Conservation (phyloP, 1,140 invertebrate genomes). For the Drosophila neocordata region DNA sequence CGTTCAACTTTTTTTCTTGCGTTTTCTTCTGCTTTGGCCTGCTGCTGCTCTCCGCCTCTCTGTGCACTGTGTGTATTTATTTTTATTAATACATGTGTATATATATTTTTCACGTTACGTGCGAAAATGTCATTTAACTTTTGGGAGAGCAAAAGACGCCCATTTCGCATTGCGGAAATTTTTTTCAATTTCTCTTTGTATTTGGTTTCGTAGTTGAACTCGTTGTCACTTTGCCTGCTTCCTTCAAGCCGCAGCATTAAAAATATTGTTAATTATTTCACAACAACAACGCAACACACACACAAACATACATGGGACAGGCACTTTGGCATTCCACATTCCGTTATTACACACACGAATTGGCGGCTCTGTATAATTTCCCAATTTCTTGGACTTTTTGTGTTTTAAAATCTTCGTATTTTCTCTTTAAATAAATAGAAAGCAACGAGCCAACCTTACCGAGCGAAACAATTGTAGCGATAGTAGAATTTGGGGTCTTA, state of each 20-base stretch:
- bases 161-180: slow-evolving; percentile 28
- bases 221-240: neutral
- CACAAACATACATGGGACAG: neutral
- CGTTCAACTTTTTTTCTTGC: slow-evolving; percentile 8
- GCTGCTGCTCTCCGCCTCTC: slow-evolving; percentile 34
- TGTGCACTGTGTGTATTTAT: slow-evolving; percentile 58
- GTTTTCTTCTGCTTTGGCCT: slow-evolving; percentile 3
- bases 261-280: slow-evolving; percentile 20
- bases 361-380: neutral
- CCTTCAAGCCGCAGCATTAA: slow-evolving; percentile 6
- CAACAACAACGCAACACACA: slow-evolving; percentile 15
- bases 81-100: slow-evolving; percentile 65
- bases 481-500: no score
- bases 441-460: slow-evolving; percentile 8
- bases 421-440: slow-evolving; percentile 12
- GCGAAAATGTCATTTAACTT: slow-evolving; percentile 65
- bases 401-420: neutral
- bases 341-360: neutral
- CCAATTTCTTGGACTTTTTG: neutral
- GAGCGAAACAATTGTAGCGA: no score
- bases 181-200: slow-evolving; percentile 18
- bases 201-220: neutral
- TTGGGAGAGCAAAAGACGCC: slow-evolving; percentile 38
- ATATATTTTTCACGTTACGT: slow-evolving; percentile 63
- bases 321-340: neutral